Base-by-base conservation (phyloP, 2,797 vertebrate species). In the Ctenosaura bakeri region DNA sequence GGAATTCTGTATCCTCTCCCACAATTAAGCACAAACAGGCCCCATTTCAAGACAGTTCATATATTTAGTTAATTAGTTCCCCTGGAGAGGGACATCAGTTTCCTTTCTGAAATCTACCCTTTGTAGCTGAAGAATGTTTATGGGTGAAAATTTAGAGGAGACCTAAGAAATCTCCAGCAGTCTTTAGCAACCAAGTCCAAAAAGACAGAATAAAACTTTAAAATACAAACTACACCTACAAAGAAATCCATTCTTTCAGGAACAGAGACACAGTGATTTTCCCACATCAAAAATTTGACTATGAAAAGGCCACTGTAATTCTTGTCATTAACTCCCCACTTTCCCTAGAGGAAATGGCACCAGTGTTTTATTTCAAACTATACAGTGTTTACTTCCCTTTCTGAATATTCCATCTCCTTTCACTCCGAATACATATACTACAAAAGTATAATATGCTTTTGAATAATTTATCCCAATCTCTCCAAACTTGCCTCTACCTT, bases 211-310 rank as follows among this genome's bases (percentile, higher is more conserved):
- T 26, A 83, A 62, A 32, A 24, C 64, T 0, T 0, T 81, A 38
- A 80, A 88, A 73, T 52, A 46, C 69, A 54, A 93, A 89, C 78
- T 77, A 69, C 26, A 81, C 32, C 35, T 52, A 2, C 1, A 1
- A 87, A 86, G 87, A 54, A 89, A 88, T 8, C 46, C 3, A 13
- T 24, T 84, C 78, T 16, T 16, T 92, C 69, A 90, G 52, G 82
- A 87, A 66, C 32, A 0, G 74, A 88, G 90, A 85, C 87, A 82
- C 59, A 77, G 83, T 0, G 1, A 16, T 91, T 94, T 92, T 86
- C 92, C 29, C 4, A 46, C 91, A 92, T 84, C 73, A 92, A 87
- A 94, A 91, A 92, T 62, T 77, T 71, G 93, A 81, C 56, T 54
- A 89, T 66, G 90, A 73, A 69, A 35, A 26, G 69, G 73, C 87